Evolutionary conservation across 35 echinoderm and acorn worm genomes (phyloP), one percentile per base, ranked within the genome.

Genomic region (Patiria miniata): DNA sequence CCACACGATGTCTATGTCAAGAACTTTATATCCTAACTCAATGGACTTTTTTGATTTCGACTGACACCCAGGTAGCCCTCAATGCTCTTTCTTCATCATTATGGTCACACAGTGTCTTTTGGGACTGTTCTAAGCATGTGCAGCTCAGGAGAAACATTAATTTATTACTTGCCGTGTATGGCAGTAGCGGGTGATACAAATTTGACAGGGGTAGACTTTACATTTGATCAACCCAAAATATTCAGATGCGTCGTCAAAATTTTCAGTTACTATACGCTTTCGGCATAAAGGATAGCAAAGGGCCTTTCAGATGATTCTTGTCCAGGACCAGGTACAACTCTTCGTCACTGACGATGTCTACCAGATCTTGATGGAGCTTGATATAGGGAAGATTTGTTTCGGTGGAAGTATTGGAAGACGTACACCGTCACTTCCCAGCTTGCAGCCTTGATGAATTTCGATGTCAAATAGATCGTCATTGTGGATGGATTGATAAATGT

Each of bases 121-220:
- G 60, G 10, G 36, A 17, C 3, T 3, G 50, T 57, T 78, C 84
- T 7, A 82, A 77, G 39, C 92, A 94, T 0, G 50, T 87, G 69
- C 84, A 36, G 78, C 93, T 90, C 38, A 95, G 69, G 3, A 83
- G 78, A 51, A 95, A 91, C 83, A 86, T 90, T n/a, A 91, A 38
- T 39, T 95, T 91, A 36, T 37, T 18, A 10, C 1, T 50, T 15
- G 77, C 1, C 50, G 42, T 83, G 36, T 33, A 58, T 14, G 93
- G 93, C 0, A 95, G 40, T 0, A 91, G 55, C 1, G 88, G 84
- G 33, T 87, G 89, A 32, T 82, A 94, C n/a, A 94, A 40, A 17
- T 79, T 53, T 50, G 40, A 59, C 6, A 87, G 87, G 16, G 82
- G 92, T 1, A 86, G 7, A 19, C 26, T 86, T 86, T 26, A 52